Evolutionary conservation across 2,113 vertebrate genomes (phyloP).

Genomic region (Eupsittula cactorum): DNA sequence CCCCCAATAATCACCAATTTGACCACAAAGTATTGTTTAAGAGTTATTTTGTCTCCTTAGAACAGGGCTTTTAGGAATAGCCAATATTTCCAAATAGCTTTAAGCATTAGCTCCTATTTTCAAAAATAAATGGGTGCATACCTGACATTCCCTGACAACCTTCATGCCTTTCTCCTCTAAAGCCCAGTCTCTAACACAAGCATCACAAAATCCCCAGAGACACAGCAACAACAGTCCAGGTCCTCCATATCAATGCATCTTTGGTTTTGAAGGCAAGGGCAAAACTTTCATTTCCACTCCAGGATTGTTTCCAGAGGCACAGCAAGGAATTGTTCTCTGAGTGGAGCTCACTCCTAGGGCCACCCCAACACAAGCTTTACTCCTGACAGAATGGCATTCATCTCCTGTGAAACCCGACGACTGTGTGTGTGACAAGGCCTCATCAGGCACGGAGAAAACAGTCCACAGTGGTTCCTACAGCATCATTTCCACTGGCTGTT

Average conservation of each 20-base stretch:
- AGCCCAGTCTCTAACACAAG: not conserved
- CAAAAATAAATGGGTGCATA: not conserved
- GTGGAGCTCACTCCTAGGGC: not conserved
- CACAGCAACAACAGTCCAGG: not conserved
- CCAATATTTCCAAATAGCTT: not conserved
- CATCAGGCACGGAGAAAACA: not conserved
- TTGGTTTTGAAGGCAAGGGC: not conserved
- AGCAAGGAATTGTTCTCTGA: not conserved
- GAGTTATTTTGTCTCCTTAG: rapidly evolving
- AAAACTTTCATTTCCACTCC: not conserved
- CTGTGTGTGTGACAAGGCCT: not conserved
- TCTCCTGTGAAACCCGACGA: not conserved
- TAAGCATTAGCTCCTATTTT: not conserved
- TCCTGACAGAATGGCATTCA: not conserved
- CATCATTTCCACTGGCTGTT: not conserved
- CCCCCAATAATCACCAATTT: not conserved
- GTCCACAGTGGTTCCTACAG: not conserved
- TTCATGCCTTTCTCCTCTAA: not conserved
- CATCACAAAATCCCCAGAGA: not conserved
- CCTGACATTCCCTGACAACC: not conserved
- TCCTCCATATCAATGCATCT: not conserved
- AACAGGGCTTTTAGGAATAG: not conserved
- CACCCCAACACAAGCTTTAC: no score
- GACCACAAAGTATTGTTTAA: rapidly evolving
- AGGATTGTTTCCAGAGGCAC: not conserved